Base-by-base conservation (phyloP, 2,888 invertebrate genomes). In the Ophion costatus region DNA sequence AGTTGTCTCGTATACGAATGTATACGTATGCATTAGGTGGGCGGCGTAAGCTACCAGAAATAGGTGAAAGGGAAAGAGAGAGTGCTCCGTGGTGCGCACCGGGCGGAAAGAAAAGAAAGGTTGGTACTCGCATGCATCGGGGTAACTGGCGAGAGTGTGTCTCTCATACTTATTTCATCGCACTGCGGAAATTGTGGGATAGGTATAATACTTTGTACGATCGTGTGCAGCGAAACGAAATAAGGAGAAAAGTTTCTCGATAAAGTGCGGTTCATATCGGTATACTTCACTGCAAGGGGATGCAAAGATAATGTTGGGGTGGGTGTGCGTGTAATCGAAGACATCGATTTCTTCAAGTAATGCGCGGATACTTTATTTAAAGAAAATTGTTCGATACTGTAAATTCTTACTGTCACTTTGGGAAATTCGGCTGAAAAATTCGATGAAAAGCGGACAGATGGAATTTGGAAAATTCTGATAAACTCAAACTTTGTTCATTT, bases 161-260 rank as follows among this genome's bases (percentile, higher is more conserved):
- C 74, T 84, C 74, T 84, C 69, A 69, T 84, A 56, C 67, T 45
- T 74, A 84, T 70, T 81, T 84, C 69, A 81, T 78, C 45, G 69
- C 6, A 70, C 1, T 33, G 51, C 73, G 61, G 20, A 82, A 81
- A 83, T 83, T 73, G 82, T 63, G 61, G 66, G 73, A 73, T 69
- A 78, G 69, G 17, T 69, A 42, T 17, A 14, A 64, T 51, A 17
- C 10, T 29, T 6, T 33, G 4, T 38, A 4, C 11, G 45, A 17
- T 63, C 24, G 61, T 63, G 63, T 75, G n/a, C n/a, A 63, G 42
- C 59, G 59, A 22, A 11, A 67, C 14, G 67, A 42, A 14, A 38
- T 67, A 56, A 66, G 51, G 22, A 38, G 42, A 17, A 71, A 71
- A 71, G 71, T 77, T 73, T 76, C 24, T 67, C 61, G 22, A 29